Evolutionary conservation across 2,113 vertebrate genomes (phyloP), one percentile per base, ranked within the genome.

Genomic region (Centropus unirufus): DNA sequence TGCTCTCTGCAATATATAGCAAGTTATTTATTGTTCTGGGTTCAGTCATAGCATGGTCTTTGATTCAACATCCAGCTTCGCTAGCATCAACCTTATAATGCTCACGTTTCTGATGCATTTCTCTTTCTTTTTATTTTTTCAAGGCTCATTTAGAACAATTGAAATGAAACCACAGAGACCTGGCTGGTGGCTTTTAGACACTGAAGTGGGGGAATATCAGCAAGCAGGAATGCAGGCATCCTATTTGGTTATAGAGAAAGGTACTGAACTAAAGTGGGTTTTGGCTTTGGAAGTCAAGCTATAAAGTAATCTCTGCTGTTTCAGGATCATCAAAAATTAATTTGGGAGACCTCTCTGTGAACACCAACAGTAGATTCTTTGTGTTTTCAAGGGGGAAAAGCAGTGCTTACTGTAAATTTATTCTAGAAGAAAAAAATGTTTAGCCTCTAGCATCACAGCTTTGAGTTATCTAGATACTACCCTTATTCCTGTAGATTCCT

Each of bases 181-280:
- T 59, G 99, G 99, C 23, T 97, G 98, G 90, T 99, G 99, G 99
- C 98, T 98, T 90, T 96, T 99, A 82, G 98, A 99, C 91, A 99
- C 99, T 22, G 98, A 99, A 95, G 96, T 99, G 32, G 98, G 98
- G 54, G 97, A 98, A 62, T 98, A 98, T 93, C 99, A 99, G 72
- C 97, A 97, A 97, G 98, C 95, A 77, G 99, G 99, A 91, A 99
- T 99, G 99, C 98, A 98, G 92, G 96, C 99, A 2, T 96, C 98
- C 18, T 99, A 99, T 95, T 97, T 99, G 89, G 97, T 99, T 95
- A 77, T 99, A 70, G 98, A 99, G 89, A 96, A 98, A 92, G 98
- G 99, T 99, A 98, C 40, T 73, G 88, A 94, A 55, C 9, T 75
- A 36, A 55, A 39, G 17, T 61, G 0, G 36, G 36, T 36, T 0